These are phyloP conservation scores for Aricia agestis DNA, from an alignment of 1,140 invertebrate genomes.

Conservation along the genomic window DNA sequence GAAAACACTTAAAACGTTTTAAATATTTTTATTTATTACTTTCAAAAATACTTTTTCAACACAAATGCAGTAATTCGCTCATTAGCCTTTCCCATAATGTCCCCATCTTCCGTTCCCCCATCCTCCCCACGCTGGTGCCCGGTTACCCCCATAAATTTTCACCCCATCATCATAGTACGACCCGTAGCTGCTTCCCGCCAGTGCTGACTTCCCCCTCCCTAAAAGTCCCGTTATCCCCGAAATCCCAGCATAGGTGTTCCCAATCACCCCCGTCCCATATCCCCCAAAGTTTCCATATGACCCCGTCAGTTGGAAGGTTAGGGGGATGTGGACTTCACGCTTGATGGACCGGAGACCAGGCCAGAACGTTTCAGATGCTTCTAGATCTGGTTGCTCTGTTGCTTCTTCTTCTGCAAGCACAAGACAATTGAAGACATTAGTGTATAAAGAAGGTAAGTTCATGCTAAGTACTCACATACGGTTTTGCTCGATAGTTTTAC, in stretches of 20 bases:
- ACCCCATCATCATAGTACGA: constrained; percentile 37
- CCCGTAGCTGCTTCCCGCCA: constrained; percentile 50
- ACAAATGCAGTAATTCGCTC: no score
- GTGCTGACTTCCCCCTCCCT: constrained; percentile 33
- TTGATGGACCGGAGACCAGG: constrained; percentile 37
- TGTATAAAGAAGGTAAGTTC: no score
- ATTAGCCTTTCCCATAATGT: constrained; percentile 64
- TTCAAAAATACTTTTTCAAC: no score
- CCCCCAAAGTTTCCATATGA: constrained; percentile 42
- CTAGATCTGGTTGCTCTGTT: constrained; percentile 31
- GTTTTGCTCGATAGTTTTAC: no score
- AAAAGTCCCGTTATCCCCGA: constrained; percentile 27
- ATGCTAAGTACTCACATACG: no score
- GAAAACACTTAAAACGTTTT: no score
- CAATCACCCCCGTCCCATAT: constrained; percentile 36
- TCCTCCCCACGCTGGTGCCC: constrained; percentile 50
- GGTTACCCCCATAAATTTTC: constrained; percentile 41
- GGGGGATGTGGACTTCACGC: constrained; percentile 48
- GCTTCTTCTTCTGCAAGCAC: constrained; percentile 23
- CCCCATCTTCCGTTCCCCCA: constrained; percentile 71
- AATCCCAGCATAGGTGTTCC: constrained; percentile 43
- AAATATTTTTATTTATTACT: no score
- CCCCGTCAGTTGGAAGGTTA: constrained; percentile 56
- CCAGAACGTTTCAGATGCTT: constrained; percentile 55
- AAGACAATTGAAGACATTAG: no score